These are phyloP conservation scores for Notodonta ziczac DNA, from an alignment of 2,888 invertebrate species.

Conservation along the genomic window DNA sequence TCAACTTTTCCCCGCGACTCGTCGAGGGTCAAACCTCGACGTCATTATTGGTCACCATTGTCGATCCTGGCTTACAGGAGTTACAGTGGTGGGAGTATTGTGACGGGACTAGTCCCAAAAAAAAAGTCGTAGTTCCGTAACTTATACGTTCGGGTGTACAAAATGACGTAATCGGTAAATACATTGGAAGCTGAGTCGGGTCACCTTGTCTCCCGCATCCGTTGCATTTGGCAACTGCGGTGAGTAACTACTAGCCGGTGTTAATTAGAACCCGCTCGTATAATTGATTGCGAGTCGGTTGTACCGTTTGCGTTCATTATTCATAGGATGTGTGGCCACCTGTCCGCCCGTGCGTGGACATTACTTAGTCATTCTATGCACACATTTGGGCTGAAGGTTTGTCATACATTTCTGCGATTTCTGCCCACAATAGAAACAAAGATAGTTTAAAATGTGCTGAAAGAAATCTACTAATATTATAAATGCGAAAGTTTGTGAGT, in stretches of 20 bases:
- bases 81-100: too few species aligned
- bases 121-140: constrained; percentile 9
- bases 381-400: too few species aligned
- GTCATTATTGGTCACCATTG: too few species aligned
- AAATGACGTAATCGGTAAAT: constrained; percentile 16
- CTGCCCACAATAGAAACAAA: too few species aligned
- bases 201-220: constrained; percentile 51
- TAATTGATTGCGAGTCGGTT: constrained; percentile 40
- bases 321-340: constrained; percentile 25
- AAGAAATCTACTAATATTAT: too few species aligned
- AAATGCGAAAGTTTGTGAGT: too few species aligned
- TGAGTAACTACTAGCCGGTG: constrained; percentile 27
- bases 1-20: too few species aligned
- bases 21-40: too few species aligned
- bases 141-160: constrained; percentile 25
- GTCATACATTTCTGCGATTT: too few species aligned
- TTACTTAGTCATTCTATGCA: not conserved
- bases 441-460: too few species aligned
- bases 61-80: too few species aligned
- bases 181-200: constrained; percentile 10
- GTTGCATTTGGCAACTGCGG: constrained; percentile 44
- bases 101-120: too few species aligned
- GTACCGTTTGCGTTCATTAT: constrained; percentile 31
- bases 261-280: constrained; percentile 49
- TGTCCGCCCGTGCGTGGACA: constrained; percentile 20